These are phyloP conservation scores for Panulirus ornatus DNA, from an alignment of 1,140 invertebrate genomes.

Conservation along the genomic window DNA sequence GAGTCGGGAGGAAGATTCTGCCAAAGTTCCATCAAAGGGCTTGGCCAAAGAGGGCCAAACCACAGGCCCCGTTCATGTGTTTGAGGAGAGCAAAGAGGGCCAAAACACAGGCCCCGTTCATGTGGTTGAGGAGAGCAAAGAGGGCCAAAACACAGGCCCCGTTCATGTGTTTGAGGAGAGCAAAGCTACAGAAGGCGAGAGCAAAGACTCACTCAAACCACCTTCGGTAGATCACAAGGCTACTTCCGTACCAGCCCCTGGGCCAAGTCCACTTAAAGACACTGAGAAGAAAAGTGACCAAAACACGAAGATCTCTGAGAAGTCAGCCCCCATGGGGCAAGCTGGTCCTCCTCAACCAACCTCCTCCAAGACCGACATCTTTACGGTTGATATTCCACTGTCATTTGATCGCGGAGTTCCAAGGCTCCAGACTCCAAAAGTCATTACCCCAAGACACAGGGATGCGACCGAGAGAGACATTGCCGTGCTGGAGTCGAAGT, in stretches of 20 bases:
- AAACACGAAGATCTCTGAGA: neutral
- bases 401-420: neutral
- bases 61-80: neutral
- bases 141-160: neutral
- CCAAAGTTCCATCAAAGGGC: too few relatives aligned
- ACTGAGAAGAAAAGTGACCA: neutral
- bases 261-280: neutral
- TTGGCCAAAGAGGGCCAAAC: too few relatives aligned
- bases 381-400: neutral
- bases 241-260: neutral
- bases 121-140: neutral
- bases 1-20: neutral
- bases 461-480: neutral
- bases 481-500: neutral
- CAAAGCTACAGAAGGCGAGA: neutral
- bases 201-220: neutral
- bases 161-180: too few relatives aligned
- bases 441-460: neutral
- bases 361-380: neutral
- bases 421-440: constrained; percentile 24
- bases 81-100: neutral
- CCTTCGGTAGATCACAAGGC: neutral
- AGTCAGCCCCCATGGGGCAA: neutral
- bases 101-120: neutral
- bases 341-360: neutral